phyloP scores from a whole-genome alignment of 2,797 vertebrate genomes.

The Crypturellus tataupa region DNA sequence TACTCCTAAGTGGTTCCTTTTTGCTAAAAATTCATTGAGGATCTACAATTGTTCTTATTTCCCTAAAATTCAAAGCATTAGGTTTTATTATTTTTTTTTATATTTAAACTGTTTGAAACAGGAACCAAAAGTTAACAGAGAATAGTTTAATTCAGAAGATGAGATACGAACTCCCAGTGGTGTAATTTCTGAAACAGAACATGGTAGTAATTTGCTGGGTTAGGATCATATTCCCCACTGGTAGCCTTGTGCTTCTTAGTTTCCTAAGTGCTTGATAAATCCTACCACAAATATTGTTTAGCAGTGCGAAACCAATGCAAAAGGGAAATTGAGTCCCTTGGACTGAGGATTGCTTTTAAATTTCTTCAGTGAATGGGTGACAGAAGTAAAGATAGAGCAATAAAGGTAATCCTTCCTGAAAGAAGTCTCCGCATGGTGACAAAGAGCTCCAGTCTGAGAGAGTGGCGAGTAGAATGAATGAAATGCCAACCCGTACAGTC shows the following conservation, averaged over 20 bases:
- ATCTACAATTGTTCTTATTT: neutral
- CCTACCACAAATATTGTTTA: neutral
- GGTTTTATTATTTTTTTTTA: neutral
- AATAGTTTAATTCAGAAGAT: conserved; percentile 17
- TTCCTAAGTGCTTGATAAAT: neutral
- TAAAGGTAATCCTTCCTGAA: conserved; percentile 60
- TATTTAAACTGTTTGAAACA: neutral
- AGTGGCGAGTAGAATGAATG: conserved; percentile 45
- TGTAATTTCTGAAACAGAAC: neutral
- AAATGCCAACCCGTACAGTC: conserved; percentile 56
- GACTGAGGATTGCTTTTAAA: neutral
- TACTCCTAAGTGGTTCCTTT: neutral
- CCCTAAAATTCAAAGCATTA: neutral
- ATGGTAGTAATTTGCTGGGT: conserved; percentile 12
- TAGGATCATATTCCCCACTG: neutral
- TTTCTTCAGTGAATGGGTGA: neutral
- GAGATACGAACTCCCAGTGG: neutral
- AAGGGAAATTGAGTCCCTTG: neutral
- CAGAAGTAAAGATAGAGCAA: conserved; percentile 52
- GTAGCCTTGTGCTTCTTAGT: neutral
- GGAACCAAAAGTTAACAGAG: neutral
- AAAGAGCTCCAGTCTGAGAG: neutral
- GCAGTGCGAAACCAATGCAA: neutral
- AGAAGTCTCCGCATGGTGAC: conserved; percentile 29
- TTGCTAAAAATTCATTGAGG: neutral